These are phyloP conservation scores for Diadema setosum DNA, from an alignment of 35 echinoderm and acorn worm genomes.

Conservation along the genomic window DNA sequence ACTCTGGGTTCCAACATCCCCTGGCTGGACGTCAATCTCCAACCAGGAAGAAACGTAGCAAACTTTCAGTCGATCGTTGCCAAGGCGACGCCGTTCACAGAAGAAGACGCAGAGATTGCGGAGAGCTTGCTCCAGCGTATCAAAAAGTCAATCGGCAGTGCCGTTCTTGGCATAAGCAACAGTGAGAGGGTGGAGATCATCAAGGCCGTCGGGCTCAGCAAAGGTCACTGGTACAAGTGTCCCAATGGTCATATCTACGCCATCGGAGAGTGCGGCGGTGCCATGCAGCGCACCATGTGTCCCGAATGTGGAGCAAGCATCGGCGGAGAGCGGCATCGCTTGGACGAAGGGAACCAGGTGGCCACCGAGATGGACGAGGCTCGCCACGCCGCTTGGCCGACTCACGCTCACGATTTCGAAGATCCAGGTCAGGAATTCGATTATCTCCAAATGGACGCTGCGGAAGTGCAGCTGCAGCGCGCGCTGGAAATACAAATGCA, in stretches of 20 bases:
- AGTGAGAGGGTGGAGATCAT: conserved; percentile 36
- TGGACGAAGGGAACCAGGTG: conserved; percentile 1
- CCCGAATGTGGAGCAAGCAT: conserved; percentile 60
- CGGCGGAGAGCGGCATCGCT: conserved; percentile 36
- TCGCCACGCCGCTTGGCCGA: conserved; percentile 40
- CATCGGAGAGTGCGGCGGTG: conserved; percentile 82
- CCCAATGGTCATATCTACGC: conserved; percentile 79
- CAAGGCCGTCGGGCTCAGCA: conserved; percentile 43
- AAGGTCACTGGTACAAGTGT: conserved; percentile 84
- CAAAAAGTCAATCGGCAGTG: background rate
- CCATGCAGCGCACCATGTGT: conserved; percentile 41
- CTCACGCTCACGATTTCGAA: background rate
- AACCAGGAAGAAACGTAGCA: background rate
- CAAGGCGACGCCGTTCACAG: background rate
- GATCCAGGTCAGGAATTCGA: too few species aligned
- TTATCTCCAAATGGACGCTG: too few species aligned
- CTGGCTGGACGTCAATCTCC: background rate
- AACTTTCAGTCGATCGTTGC: conserved; percentile 8
- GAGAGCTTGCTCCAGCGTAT: conserved; percentile 17
- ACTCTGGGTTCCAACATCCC: background rate
- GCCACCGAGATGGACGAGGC: conserved; percentile 76
- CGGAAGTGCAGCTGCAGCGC: too few species aligned
- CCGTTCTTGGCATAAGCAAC: conserved; percentile 22
- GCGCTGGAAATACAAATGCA: too few species aligned
- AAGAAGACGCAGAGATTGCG: background rate